A percentile compares a stretch with the other conserved stretches of the same genome.
Conservation (phyloP, 1,140 invertebrate species). For the Drosophila takahashii region DNA sequence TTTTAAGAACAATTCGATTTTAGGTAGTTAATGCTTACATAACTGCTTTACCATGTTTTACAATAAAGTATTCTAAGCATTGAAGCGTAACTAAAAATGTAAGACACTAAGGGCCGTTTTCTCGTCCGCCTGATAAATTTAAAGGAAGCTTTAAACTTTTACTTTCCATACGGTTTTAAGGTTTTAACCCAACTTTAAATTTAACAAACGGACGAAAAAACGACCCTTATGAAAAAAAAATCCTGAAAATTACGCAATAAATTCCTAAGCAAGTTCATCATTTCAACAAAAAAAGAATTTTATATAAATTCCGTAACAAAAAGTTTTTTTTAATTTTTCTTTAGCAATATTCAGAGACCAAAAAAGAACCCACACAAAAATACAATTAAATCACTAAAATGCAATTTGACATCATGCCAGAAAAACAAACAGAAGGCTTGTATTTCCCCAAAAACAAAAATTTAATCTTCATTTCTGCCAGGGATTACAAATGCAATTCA, state of each 20-base stretch:
- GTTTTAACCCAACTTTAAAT: too few species aligned
- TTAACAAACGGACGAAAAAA: too few species aligned
- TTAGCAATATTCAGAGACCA: neutral
- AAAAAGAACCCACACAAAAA: conserved; percentile 2
- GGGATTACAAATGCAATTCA: conserved; percentile 46
- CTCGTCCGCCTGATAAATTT: too few species aligned
- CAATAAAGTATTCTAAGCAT: too few species aligned
- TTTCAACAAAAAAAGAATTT: neutral
- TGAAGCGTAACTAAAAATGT: too few species aligned
- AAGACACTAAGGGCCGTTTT: too few species aligned
- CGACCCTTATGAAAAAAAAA: too few species aligned
- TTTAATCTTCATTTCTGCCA: conserved; percentile 23
- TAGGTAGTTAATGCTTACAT: too few species aligned
- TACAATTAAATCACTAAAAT: conserved; percentile 20
- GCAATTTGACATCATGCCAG: conserved; percentile 11
- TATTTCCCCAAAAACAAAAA: conserved; percentile 8
- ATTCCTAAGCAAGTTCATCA: neutral
- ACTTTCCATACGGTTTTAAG: too few species aligned
- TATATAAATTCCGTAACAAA: neutral
- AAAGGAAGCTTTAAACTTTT: too few species aligned
- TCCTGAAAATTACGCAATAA: neutral
- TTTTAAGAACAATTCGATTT: too few species aligned
- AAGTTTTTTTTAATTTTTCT: neutral
- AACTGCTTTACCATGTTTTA: too few species aligned
- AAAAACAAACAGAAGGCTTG: conserved; percentile 4